phyloP scores from a whole-genome alignment of 2,113 vertebrate species.

The Entosphenus tridentatus region DNA sequence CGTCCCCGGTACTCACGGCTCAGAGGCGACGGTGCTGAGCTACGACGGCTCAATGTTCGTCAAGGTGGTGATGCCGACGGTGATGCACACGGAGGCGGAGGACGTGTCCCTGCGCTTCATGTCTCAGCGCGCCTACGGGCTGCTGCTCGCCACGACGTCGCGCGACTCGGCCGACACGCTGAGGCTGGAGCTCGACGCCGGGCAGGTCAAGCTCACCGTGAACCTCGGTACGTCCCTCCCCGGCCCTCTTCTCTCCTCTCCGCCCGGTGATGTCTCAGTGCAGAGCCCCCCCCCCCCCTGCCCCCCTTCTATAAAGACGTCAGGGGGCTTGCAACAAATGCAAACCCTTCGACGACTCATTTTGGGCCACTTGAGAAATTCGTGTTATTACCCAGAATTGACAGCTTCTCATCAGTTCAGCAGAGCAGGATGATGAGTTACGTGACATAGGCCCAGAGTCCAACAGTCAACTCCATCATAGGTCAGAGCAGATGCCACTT shows the following conservation, averaged over 20 bases:
- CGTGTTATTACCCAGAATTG: too few species aligned
- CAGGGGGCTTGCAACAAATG: too few species aligned
- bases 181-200: conserved; percentile 67
- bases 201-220: conserved; percentile 67
- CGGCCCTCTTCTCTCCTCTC: background rate
- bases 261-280: background rate
- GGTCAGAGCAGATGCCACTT: too few species aligned
- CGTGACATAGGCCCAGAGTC: too few species aligned
- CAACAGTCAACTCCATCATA: too few species aligned
- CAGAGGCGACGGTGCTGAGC: conserved; percentile 68
- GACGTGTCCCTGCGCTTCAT: conserved; percentile 73
- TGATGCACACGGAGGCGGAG: conserved; percentile 66
- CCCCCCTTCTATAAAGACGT: conserved; percentile 7
- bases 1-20: too few species aligned
- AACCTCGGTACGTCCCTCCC: conserved; percentile 53
- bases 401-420: too few species aligned
- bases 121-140: conserved; percentile 70
- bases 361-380: too few species aligned
- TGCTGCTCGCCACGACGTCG: conserved; percentile 78
- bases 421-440: too few species aligned
- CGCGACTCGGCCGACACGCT: conserved; percentile 76
- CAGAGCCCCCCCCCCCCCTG: background rate
- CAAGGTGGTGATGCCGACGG: conserved; percentile 52
- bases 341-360: too few species aligned
- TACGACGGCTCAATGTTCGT: conserved; percentile 84